Percentiles rank a stretch among this genome's conserved stretches.
phyloP scores from a whole-genome alignment of 2,797 vertebrate species.

The Picus viridis region DNA sequence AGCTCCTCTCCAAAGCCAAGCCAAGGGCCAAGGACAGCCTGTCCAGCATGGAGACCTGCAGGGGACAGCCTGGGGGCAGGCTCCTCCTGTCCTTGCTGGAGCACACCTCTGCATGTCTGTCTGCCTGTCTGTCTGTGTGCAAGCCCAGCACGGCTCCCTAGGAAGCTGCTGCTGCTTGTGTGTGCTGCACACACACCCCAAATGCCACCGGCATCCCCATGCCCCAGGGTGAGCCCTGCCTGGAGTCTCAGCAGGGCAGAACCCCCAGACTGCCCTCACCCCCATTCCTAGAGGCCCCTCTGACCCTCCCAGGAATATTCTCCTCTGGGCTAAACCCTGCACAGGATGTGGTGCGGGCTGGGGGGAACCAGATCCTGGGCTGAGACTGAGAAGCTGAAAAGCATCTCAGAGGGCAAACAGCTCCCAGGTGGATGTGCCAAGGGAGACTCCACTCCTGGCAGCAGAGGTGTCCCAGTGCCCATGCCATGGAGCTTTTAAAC shows the following conservation, averaged over 20 bases:
- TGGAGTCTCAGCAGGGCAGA: neutral
- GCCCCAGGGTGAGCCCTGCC: neutral
- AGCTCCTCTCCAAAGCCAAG: neutral
- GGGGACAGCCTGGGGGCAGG: neutral
- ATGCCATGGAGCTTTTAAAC: neutral
- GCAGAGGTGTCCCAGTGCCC: neutral
- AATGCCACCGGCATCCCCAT: neutral
- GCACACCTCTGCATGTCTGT: neutral
- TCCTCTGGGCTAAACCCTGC: neutral
- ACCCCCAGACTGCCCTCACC: neutral
- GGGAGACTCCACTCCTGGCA: accelerated
- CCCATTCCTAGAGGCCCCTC: neutral
- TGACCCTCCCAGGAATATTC: neutral
- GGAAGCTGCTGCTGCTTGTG: neutral
- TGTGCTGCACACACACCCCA: neutral
- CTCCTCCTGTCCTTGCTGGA: neutral
- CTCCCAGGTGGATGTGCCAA: accelerated
- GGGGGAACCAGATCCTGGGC: neutral
- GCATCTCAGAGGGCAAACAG: neutral
- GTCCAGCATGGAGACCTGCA: accelerated
- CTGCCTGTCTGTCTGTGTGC: neutral
- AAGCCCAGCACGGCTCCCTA: neutral
- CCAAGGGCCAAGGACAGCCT: neutral
- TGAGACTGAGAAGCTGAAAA: neutral
- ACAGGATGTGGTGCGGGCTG: no score